These are phyloP conservation scores for Psettodes erumei DNA, from an alignment of 2,113 vertebrate genomes.

Conservation along the genomic window DNA sequence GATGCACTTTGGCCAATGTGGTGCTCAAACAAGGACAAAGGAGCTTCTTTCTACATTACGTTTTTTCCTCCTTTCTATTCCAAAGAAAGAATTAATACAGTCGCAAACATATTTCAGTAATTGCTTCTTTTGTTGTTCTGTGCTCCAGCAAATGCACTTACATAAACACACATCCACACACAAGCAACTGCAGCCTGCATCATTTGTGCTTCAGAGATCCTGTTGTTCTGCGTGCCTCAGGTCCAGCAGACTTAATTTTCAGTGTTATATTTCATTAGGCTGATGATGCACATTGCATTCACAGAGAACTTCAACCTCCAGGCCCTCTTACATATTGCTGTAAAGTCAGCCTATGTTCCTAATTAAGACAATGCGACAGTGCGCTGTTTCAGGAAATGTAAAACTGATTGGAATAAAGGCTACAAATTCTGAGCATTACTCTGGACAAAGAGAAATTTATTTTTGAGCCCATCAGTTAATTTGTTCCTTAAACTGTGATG, in stretches of 20 bases:
- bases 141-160: slow-evolving; percentile 22
- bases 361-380: slow-evolving; percentile 56
- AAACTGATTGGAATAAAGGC: slow-evolving; percentile 47
- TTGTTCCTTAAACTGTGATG: slow-evolving; percentile 22
- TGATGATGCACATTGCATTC: slow-evolving; percentile 69
- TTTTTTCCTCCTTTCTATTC: slow-evolving; percentile 26
- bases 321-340: slow-evolving; percentile 45
- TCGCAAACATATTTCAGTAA: slow-evolving; percentile 40
- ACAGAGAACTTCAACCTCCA: slow-evolving; percentile 55
- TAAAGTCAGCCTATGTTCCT: slow-evolving; percentile 58
- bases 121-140: slow-evolving; percentile 46
- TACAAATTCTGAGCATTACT: slow-evolving; percentile 35
- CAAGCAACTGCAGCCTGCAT: slow-evolving; percentile 30
- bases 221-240: slow-evolving; percentile 65
- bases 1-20: slow-evolving; percentile 61
- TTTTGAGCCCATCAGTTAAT: slow-evolving; percentile 29
- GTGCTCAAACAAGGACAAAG: slow-evolving; percentile 59
- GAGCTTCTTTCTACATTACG: slow-evolving; percentile 26
- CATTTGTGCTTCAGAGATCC: slow-evolving; percentile 39
- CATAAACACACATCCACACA: slow-evolving; percentile 9
- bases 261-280: slow-evolving; percentile 63
- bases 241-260: slow-evolving; percentile 66
- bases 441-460: slow-evolving; percentile 32
- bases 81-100: slow-evolving; percentile 44
- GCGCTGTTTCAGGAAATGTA: slow-evolving; percentile 57